Evolutionary conservation across 2,797 vertebrate species (phyloP), one percentile per base, ranked within the genome.

Genomic region (Alfaro cultratus): DNA sequence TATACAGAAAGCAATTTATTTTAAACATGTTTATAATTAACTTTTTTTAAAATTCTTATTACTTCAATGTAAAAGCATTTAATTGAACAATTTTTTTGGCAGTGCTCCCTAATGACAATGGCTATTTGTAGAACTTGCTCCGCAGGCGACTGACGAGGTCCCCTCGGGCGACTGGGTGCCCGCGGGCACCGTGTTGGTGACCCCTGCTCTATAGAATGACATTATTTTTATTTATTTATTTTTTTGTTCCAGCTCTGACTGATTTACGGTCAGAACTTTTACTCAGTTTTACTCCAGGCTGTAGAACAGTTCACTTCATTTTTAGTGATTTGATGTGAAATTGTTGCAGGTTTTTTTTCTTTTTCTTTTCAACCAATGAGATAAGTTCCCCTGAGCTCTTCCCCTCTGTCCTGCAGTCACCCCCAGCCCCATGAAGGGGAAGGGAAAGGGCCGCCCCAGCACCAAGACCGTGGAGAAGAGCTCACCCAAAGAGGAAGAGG

Each of bases 351-450:
- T 31, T 57, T n/a, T 23, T 15, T 31, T 57, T 9, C 26, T 11
- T 55, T 12, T 55, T 55, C 53, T 55, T 55, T n/a, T n/a, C 11
- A 55, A 55, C 49, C 21, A 23, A 53, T 53, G 49, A 26, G 21
- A 23, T 53, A 3, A 9, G 55, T 29, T 60, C 9, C 18, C 21
- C 74, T 76, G 29, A 75, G 49, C 4, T 4, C 31, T 51, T 34
- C 26, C 31, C 77, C 1, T 34, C 23, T 11, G 21, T 84, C 83
- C 55, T 90, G 0, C 90, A 99, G 98, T 99, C 92, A 99, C 97
- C 45, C 98, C 98, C 83, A 99, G 98, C 91, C 98, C 98, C 49
- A 96, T 98, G 94, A 99, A 99, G 95, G 97, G 97, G 89, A 99
- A 99, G 95, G 98, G 98, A 72, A 99, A 99, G 92, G 98, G 98